Percentiles rank a stretch among this genome's conserved stretches.
Conservation (phyloP, 2,888 invertebrate species). For the Ctenicera cuprea region DNA sequence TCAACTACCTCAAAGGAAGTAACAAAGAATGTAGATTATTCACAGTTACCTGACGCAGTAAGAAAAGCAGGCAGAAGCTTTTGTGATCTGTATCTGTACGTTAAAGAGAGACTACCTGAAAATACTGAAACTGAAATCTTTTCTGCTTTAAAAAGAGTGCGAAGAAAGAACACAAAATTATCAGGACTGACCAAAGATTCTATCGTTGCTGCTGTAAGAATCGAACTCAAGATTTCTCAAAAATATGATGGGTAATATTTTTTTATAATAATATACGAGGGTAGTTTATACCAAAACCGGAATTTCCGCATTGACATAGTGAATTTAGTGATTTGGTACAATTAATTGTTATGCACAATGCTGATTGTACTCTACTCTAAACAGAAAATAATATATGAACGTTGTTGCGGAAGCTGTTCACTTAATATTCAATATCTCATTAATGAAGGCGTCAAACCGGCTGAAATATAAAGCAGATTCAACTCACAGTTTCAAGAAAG, state of each 20-base stretch:
- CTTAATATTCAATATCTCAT: too few species aligned
- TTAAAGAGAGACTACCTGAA: constrained; percentile 20
- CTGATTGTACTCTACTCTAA: too few species aligned
- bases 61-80: constrained; percentile 20
- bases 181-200: constrained; percentile 29
- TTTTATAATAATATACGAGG: background rate
- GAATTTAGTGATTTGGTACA: too few species aligned
- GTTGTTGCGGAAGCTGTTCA: too few species aligned
- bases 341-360: too few species aligned
- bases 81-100: constrained; percentile 14
- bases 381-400: too few species aligned
- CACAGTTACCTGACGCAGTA: background rate
- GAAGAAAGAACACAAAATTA: constrained; percentile 4
- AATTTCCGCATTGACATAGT: too few species aligned
- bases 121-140: constrained; percentile 1
- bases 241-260: background rate
- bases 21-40: constrained; percentile 5
- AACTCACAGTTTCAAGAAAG: too few species aligned
- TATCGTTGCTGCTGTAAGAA: constrained; percentile 9
- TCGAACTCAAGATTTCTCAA: background rate
- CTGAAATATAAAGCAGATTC: too few species aligned
- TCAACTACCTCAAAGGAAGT: background rate
- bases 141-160: background rate
- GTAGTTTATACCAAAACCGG: too few species aligned
- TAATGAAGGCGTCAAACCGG: too few species aligned